Percentiles rank a stretch among this genome's conserved stretches.
Evolutionary conservation across 2,113 vertebrate species (phyloP).

Genomic region (Brienomyrus longianalis): DNA sequence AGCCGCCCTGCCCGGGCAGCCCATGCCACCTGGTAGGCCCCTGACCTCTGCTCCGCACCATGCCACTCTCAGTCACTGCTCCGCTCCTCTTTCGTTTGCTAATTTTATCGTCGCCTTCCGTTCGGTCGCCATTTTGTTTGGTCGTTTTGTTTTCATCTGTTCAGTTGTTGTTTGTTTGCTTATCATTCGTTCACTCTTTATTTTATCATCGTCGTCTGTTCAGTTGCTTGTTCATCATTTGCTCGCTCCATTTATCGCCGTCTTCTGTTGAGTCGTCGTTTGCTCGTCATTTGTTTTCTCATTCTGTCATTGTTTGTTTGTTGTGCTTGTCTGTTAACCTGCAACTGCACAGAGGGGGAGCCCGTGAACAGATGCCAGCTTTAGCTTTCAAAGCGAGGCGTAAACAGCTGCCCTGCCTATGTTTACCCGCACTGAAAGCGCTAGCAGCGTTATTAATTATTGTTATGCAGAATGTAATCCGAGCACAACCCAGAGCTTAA

Average conservation of each 20-base stretch:
- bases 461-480: conserved; percentile 30
- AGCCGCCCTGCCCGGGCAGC: conserved; percentile 88
- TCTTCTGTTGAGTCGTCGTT: conserved; percentile 32
- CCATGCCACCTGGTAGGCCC: conserved; percentile 81
- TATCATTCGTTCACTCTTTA: conserved; percentile 13
- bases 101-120: not conserved
- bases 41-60: not conserved
- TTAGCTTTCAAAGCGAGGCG: conserved; percentile 41
- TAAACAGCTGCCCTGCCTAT: conserved; percentile 51
- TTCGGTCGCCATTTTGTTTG: conserved; percentile 4
- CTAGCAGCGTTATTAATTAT: not conserved
- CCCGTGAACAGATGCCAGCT: conserved; percentile 31
- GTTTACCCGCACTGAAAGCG: conserved; percentile 53
- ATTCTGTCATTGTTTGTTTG: conserved; percentile 37
- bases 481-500: conserved; percentile 22
- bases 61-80: not conserved
- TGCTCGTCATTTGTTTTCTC: conserved; percentile 23
- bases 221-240: conserved; percentile 14
- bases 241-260: conserved; percentile 25
- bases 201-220: conserved; percentile 30
- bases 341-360: conserved; percentile 27
- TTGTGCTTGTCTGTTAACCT: conserved; percentile 56
- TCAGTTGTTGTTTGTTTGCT: conserved; percentile 21
- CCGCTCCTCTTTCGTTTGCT: not conserved
- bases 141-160: conserved; percentile 36